These are phyloP conservation scores for Podarcis raffonei DNA, from an alignment of 2,113 vertebrate species.

Conservation along the genomic window DNA sequence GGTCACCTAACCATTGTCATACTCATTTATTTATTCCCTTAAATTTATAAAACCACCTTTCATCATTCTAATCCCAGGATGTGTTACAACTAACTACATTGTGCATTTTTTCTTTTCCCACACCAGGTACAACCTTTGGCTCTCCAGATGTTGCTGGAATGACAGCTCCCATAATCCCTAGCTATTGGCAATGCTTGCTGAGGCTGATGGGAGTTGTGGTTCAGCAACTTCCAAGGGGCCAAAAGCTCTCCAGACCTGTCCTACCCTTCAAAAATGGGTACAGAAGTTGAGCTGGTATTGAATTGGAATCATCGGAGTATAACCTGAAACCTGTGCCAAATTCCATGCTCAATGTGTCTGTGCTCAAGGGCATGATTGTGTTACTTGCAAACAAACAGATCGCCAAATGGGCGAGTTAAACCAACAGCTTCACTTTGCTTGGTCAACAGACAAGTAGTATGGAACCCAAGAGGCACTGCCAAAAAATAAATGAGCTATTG, in stretches of 20 bases:
- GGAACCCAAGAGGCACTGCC: neutral
- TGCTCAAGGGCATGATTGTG: neutral
- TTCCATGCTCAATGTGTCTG: neutral
- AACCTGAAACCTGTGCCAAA: neutral
- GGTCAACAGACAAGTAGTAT: neutral
- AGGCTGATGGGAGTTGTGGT: no score
- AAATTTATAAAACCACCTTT: no score
- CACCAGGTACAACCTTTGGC: no score
- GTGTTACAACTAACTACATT: neutral
- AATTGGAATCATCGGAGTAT: neutral
- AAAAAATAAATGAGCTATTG: conserved; percentile 19
- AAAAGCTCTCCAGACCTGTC: no score
- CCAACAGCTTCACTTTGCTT: neutral
- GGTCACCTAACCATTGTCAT: neutral
- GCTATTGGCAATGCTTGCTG: no score
- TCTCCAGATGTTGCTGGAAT: no score
- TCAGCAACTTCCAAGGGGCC: no score
- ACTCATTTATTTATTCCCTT: neutral
- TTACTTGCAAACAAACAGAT: neutral
- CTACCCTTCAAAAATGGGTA: neutral
- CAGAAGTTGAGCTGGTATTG: neutral
- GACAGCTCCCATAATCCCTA: no score
- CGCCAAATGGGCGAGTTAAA: neutral
- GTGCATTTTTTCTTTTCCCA: neutral
- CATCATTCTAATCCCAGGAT: no score